phyloP scores from a whole-genome alignment of 2,113 vertebrate species.

The Trichomycterus rosablanca region DNA sequence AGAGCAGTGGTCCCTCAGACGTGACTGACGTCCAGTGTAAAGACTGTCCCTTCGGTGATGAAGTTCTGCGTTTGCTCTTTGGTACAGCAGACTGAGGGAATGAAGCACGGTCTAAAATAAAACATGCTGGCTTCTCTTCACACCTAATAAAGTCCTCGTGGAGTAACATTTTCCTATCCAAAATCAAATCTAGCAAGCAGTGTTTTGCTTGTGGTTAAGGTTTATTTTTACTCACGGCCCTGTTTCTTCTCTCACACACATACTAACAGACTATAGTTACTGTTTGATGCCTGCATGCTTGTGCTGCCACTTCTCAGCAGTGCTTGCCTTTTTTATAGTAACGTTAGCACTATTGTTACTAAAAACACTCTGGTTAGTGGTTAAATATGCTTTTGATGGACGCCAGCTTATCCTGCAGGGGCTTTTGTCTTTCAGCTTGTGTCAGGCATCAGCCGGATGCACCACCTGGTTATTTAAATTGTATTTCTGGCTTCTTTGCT shows the following conservation, averaged over 20 bases:
- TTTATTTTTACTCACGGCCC: constrained; percentile 29
- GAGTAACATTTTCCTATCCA: constrained; percentile 42
- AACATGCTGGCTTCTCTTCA: constrained; percentile 39
- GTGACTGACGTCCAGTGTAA: neutral
- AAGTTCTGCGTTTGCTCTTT: constrained; percentile 31
- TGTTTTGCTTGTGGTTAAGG: constrained; percentile 50
- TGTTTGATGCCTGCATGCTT: too few relatives aligned
- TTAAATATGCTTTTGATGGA: too few relatives aligned
- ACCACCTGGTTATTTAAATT: too few relatives aligned
- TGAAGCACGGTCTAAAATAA: constrained; percentile 44
- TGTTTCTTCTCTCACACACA: neutral
- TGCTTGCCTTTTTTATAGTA: too few relatives aligned
- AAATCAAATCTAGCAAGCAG: neutral
- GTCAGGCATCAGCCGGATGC: too few relatives aligned
- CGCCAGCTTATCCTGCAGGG: too few relatives aligned
- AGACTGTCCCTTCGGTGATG: neutral
- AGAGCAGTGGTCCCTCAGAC: neutral
- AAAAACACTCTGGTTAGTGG: too few relatives aligned
- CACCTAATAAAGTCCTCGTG: constrained; percentile 40
- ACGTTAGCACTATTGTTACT: too few relatives aligned
- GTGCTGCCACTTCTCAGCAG: too few relatives aligned
- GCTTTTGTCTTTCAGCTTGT: too few relatives aligned
- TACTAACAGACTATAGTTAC: neutral
- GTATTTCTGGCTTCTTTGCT: too few relatives aligned
- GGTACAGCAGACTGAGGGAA: constrained; percentile 30